These are phyloP conservation scores for Epirrhoe tristata DNA, from an alignment of 2,888 invertebrate genomes.

Conservation along the genomic window DNA sequence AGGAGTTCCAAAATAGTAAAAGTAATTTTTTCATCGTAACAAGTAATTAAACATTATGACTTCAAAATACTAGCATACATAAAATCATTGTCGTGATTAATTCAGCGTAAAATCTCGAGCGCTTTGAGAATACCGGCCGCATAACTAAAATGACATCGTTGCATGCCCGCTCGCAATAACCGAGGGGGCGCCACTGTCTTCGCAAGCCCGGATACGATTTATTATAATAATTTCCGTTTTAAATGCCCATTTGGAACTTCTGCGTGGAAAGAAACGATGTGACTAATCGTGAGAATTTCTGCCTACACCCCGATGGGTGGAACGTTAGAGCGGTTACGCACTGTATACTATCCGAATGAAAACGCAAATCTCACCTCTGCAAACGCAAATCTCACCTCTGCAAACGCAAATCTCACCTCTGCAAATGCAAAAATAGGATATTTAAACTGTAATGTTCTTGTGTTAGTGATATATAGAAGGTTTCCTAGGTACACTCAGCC, in stretches of 20 bases:
- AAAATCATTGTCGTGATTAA: not conserved
- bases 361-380: no score
- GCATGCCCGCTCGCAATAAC: constrained; percentile 70
- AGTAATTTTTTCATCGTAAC: no score
- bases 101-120: constrained; percentile 27
- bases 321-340: not conserved
- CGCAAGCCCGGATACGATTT: constrained; percentile 69
- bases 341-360: no score
- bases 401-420: no score
- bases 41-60: no score
- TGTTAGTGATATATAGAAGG: no score
- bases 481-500: no score
- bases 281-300: constrained; percentile 51
- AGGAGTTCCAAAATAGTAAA: no score
- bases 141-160: constrained; percentile 63
- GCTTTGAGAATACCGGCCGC: constrained; percentile 46
- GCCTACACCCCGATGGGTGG: constrained; percentile 18
- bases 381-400: no score
- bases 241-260: constrained; percentile 59
- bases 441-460: no score
- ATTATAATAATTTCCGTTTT: constrained; percentile 72
- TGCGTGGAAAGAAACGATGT: constrained; percentile 42
- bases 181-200: constrained; percentile 62
- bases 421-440: no score
- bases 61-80: not conserved